A percentile compares a stretch with the other conserved stretches of the same genome.
Conservation (phyloP, 1,140 invertebrate genomes). For the Potamilus streckersoni region DNA sequence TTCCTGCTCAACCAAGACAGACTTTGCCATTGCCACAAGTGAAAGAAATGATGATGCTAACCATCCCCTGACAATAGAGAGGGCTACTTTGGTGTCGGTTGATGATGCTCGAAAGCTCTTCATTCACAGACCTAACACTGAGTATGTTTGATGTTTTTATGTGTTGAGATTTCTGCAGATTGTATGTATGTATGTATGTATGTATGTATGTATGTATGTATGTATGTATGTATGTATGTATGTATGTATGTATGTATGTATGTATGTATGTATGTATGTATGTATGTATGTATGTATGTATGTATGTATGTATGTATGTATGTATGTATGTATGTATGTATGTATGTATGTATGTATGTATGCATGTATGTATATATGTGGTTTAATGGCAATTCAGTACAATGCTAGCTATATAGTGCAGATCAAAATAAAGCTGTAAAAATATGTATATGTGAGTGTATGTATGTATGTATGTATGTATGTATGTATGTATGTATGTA, state of each 20-base stretch:
- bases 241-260: neutral
- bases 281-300: neutral
- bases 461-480: no score
- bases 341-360: neutral
- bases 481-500: no score
- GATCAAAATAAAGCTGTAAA: no score
- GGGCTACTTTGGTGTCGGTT: conserved; percentile 30
- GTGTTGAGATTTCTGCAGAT: neutral
- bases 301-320: neutral
- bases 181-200: neutral
- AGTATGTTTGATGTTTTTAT: conserved; percentile 34
- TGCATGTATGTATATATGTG: neutral
- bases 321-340: neutral
- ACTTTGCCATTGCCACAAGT: conserved; percentile 46
- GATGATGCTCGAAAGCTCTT: conserved; percentile 40
- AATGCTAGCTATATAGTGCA: no score
- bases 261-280: neutral
- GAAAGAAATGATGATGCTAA: conserved; percentile 50
- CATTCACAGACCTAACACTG: conserved; percentile 46
- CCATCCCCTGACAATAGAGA: conserved; percentile 43
- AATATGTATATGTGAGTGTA: no score
- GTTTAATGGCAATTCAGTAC: no score
- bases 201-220: no score
- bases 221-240: neutral
- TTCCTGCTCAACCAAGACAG: conserved; percentile 24